These are phyloP conservation scores for Drosophila paramelanica DNA, from an alignment of 2,888 invertebrate genomes.

Conservation along the genomic window DNA sequence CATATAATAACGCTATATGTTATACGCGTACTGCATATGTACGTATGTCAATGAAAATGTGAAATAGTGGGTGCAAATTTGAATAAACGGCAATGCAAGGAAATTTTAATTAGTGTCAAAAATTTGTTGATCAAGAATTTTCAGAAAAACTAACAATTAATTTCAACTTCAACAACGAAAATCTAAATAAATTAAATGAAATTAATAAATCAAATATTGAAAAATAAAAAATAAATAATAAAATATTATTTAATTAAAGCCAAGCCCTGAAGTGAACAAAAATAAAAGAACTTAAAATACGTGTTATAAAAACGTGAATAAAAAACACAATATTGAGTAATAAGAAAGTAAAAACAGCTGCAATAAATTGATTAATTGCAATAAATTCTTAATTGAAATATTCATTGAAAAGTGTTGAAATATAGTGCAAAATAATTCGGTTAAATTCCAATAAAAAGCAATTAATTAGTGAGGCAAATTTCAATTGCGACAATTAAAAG, in stretches of 20 bases:
- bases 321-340: background rate
- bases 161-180: too few relatives aligned
- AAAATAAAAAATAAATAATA: background rate
- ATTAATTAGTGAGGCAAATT: conserved; percentile 3
- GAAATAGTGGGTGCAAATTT: conserved; percentile 6
- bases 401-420: background rate
- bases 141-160: too few relatives aligned
- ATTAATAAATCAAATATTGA: too few relatives aligned
- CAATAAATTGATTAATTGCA: background rate
- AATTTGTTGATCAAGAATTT: background rate
- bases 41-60: background rate
- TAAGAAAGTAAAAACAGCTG: background rate
- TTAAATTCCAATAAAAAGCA: background rate
- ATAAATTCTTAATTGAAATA: background rate
- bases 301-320: too few relatives aligned
- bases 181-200: too few relatives aligned
- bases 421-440: background rate
- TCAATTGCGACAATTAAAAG: conserved; percentile 13
- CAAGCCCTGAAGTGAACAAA: background rate
- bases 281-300: too few relatives aligned
- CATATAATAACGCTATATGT: conserved; percentile 15
- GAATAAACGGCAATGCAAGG: background rate
- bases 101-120: background rate
- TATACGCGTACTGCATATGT: background rate
- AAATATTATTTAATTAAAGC: background rate